Conservation (phyloP, 1,140 invertebrate species). For the Colletes gigas region DNA sequence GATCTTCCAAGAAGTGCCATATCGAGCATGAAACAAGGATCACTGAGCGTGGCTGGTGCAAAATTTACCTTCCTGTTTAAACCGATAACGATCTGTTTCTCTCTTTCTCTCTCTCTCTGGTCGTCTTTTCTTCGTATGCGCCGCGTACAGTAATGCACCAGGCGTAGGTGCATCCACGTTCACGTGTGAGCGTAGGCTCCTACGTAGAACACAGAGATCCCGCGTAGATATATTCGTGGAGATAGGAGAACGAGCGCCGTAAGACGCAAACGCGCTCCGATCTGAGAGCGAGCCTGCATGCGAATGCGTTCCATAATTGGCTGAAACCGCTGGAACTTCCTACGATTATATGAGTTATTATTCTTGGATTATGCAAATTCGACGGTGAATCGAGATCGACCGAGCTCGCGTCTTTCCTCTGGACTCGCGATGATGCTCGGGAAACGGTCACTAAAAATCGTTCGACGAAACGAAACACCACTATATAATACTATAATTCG, state of each 20-base stretch:
- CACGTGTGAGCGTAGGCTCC: neutral
- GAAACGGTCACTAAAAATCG: neutral
- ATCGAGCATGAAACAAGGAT: constrained; percentile 4
- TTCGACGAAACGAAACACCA: too few species aligned
- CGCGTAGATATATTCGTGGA: constrained; percentile 48
- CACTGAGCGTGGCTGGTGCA: constrained; percentile 9
- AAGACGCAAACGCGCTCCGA: constrained; percentile 26
- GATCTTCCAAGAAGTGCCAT: neutral
- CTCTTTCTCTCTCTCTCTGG: neutral
- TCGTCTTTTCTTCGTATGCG: constrained; percentile 11
- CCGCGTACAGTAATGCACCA: constrained; percentile 3
- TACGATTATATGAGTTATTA: constrained; percentile 67
- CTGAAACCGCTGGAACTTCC: constrained; percentile 57
- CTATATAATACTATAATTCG: too few species aligned
- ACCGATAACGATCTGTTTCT: constrained; percentile 50
- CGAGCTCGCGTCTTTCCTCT: neutral
- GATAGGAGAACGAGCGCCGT: constrained; percentile 28
- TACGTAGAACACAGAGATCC: constrained; percentile 7
- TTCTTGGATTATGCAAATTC: constrained; percentile 65
- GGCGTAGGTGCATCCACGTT: neutral
- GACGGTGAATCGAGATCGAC: neutral
- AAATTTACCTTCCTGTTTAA: constrained; percentile 59
- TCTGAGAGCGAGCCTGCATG: constrained; percentile 35
- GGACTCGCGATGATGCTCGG: constrained; percentile 1
- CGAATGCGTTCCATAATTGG: constrained; percentile 63